Conservation (phyloP, 2,113 vertebrate species). For the Phyllostomus hastatus region DNA sequence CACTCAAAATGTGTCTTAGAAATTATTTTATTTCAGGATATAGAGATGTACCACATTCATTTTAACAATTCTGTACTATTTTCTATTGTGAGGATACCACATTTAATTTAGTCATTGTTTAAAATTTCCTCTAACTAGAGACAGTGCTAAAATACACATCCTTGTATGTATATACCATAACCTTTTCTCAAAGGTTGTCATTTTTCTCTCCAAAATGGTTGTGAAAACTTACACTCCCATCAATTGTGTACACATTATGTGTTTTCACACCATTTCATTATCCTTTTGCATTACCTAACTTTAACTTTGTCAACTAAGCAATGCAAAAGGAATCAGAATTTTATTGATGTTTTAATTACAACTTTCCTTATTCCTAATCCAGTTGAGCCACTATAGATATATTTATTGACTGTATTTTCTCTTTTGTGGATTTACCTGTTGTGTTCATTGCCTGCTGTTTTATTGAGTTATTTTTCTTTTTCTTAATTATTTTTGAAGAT, state of each 20-base stretch:
- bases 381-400: background rate
- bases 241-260: background rate
- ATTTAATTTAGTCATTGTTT: background rate
- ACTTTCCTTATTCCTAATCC: conserved; percentile 12
- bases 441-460: background rate
- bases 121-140: background rate
- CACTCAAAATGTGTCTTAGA: background rate
- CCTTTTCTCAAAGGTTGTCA: background rate
- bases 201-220: background rate
- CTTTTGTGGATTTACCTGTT: background rate
- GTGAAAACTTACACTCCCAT: background rate
- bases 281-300: background rate
- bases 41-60: background rate
- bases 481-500: conserved; percentile 1
- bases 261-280: background rate
- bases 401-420: background rate
- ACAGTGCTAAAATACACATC: background rate
- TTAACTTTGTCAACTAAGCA: background rate
- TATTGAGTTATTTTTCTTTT: conserved; percentile 7
- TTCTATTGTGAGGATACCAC: background rate
- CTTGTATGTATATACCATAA: background rate
- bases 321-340: background rate
- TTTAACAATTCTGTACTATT: background rate
- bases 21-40: conserved; percentile 26
- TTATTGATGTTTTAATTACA: conserved; percentile 36